Conservation (phyloP, 2,797 vertebrate genomes). For the Crenichthys baileyi region DNA sequence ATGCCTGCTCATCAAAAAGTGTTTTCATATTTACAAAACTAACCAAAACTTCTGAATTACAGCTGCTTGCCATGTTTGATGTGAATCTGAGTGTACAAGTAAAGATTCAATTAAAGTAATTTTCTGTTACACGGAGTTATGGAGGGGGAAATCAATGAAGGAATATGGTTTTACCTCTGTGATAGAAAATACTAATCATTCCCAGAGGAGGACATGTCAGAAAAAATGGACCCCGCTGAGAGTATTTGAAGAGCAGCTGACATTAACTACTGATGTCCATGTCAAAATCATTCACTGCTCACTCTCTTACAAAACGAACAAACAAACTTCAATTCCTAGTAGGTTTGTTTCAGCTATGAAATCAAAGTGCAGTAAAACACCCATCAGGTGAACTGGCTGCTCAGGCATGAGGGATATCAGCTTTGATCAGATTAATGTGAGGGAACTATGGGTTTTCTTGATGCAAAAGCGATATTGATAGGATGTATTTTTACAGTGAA, state of each 20-base stretch:
- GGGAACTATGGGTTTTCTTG: background rate
- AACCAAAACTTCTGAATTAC: background rate
- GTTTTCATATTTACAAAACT: background rate
- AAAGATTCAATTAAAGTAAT: slow-evolving; percentile 12
- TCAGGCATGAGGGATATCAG: background rate
- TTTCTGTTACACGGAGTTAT: slow-evolving; percentile 14
- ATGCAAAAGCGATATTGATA: background rate
- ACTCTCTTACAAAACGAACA: slow-evolving; percentile 1
- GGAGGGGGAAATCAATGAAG: slow-evolving; percentile 1
- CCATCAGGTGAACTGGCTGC: background rate
- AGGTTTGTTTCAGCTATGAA: background rate
- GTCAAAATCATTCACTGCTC: slow-evolving; percentile 3
- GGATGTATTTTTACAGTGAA: background rate
- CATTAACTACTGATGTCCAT: slow-evolving; percentile 31
- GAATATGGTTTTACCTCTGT: slow-evolving; percentile 18
- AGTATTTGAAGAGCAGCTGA: slow-evolving; percentile 36
- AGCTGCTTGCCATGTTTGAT: background rate
- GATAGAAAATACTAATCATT: slow-evolving; percentile 40
- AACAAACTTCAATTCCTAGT: background rate
- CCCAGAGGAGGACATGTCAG: slow-evolving; percentile 42
- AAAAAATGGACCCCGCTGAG: slow-evolving; percentile 26
- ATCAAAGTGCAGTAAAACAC: background rate
- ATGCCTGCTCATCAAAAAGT: slow-evolving; percentile 3
- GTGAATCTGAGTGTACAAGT: slow-evolving; percentile 5
- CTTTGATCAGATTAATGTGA: slow-evolving; percentile 1